phyloP scores from a whole-genome alignment of 1,140 invertebrate species.

The Drosophila erecta region DNA sequence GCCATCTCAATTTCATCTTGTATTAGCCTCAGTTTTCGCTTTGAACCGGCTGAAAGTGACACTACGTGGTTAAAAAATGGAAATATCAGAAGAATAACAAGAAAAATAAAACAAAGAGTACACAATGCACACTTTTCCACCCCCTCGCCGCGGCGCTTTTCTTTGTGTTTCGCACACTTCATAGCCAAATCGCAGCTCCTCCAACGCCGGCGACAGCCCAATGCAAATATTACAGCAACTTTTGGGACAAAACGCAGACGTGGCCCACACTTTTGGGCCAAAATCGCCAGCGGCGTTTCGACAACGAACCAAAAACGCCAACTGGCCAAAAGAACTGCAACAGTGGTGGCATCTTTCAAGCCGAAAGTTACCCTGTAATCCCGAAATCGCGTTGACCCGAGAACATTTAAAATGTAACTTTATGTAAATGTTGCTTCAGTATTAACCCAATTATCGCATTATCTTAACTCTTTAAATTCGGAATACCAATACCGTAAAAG shows the following conservation, averaged over 20 bases:
- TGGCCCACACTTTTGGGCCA: slow-evolving; percentile 23
- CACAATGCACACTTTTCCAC: slow-evolving; percentile 63
- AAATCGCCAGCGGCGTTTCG: slow-evolving; percentile 56
- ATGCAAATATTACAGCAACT: slow-evolving; percentile 72
- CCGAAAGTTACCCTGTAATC: slow-evolving; percentile 3
- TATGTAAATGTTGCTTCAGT: too few relatives aligned
- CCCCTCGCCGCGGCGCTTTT: slow-evolving; percentile 38
- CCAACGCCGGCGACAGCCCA: slow-evolving; percentile 60
- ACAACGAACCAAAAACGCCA: slow-evolving; percentile 64
- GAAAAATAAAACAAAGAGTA: slow-evolving; percentile 69
- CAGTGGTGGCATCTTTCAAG: slow-evolving; percentile 1
- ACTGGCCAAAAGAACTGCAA: neutral
- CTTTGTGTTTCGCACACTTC: slow-evolving; percentile 42
- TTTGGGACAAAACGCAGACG: slow-evolving; percentile 22
- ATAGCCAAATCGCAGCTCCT: slow-evolving; percentile 60
- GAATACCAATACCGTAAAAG: too few relatives aligned
- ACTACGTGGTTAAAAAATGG: slow-evolving; percentile 34
- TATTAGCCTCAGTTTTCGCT: neutral
- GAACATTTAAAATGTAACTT: too few relatives aligned
- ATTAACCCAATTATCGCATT: too few relatives aligned
- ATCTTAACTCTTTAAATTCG: too few relatives aligned
- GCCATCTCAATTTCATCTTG: neutral
- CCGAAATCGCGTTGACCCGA: too few relatives aligned
- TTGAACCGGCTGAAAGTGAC: neutral
- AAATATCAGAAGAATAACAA: slow-evolving; percentile 11